A percentile compares a stretch with the other conserved stretches of the same genome.
Evolutionary conservation across 2,888 invertebrate genomes (phyloP).

Genomic region (Apotomis turbidana): DNA sequence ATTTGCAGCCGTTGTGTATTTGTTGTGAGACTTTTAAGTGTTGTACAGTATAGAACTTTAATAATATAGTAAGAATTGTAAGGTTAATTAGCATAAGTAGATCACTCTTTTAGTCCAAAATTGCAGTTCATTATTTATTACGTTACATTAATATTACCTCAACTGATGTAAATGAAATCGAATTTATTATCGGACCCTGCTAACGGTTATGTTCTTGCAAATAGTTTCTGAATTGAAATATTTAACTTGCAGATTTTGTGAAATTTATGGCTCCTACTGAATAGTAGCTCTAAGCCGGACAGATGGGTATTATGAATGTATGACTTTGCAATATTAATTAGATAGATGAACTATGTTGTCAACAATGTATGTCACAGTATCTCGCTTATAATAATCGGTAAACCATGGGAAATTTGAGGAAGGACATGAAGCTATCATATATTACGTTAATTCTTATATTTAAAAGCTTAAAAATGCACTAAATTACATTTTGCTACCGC

Average conservation of each 20-base stretch:
- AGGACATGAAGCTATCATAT: not conserved
- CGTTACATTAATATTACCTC: conserved; percentile 43
- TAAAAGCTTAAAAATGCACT: conserved; percentile 4
- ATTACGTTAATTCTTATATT: not conserved
- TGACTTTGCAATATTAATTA: conserved; percentile 35
- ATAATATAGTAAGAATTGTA: conserved; percentile 72
- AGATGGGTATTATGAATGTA: conserved; percentile 33
- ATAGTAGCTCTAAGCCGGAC: conserved; percentile 32
- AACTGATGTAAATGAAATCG: conserved; percentile 27
- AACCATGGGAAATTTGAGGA: not conserved
- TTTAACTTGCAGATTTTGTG: conserved; percentile 6
- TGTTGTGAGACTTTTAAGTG: conserved; percentile 78
- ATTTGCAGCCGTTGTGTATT: conserved; percentile 61
- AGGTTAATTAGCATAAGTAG: conserved; percentile 74
- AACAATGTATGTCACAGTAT: conserved; percentile 9
- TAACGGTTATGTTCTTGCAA: conserved; percentile 30
- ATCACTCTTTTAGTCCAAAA: conserved; percentile 78
- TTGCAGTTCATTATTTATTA: conserved; percentile 77
- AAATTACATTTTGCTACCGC: not conserved
- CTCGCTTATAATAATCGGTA: not conserved
- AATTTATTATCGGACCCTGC: conserved; percentile 34
- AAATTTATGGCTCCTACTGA: conserved; percentile 2
- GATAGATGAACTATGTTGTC: conserved; percentile 19
- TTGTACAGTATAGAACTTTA: conserved; percentile 81
- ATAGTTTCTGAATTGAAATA: not conserved